Conservation (phyloP, 2,113 vertebrate species). For the Dinomys branickii region DNA sequence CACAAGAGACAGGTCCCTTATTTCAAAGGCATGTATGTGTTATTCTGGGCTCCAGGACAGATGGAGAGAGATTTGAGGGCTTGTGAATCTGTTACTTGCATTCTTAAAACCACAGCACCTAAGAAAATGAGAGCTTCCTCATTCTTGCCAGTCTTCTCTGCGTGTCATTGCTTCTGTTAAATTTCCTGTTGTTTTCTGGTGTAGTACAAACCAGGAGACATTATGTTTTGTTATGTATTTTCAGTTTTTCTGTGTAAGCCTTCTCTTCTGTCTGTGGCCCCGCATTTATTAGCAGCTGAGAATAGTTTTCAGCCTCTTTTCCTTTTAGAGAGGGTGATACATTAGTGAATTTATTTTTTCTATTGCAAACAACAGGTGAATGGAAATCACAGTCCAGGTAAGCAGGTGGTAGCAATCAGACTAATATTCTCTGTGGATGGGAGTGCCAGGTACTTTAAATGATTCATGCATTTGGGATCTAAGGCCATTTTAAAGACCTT, state of each 20-base stretch:
- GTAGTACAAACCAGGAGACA: not conserved
- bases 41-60: not conserved
- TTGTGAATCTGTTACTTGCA: not conserved
- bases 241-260: not conserved
- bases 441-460: not conserved
- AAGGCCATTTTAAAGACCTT: conserved; percentile 36
- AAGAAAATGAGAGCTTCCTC: not conserved
- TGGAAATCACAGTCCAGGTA: not conserved
- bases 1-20: not conserved
- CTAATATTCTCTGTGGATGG: not conserved
- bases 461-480: conserved; percentile 3
- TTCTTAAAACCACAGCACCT: not conserved
- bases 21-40: not conserved
- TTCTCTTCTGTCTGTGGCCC: not conserved
- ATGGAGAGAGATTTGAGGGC: not conserved
- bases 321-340: not conserved
- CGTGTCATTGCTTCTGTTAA: not conserved
- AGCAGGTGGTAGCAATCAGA: not conserved
- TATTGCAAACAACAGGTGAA: conserved; percentile 15
- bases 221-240: not conserved
- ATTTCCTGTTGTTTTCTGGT: not conserved
- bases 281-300: not conserved
- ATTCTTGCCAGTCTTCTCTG: not conserved
- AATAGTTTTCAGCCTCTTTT: not conserved
- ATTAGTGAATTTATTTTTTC: conserved; percentile 4